phyloP scores from a whole-genome alignment of 2,888 invertebrate species.

The Schizotus pectinicornis region DNA sequence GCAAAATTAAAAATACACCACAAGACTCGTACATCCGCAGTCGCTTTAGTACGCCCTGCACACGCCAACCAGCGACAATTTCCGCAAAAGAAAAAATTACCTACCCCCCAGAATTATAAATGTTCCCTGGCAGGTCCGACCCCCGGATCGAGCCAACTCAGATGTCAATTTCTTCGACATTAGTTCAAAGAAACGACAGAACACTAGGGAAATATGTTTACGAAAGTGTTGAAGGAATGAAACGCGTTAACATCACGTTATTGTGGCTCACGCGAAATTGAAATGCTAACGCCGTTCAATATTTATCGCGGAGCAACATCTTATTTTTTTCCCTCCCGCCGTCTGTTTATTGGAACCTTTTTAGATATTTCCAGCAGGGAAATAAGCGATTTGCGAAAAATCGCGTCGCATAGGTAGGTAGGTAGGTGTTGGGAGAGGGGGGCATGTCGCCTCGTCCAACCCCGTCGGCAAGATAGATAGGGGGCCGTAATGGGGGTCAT shows the following conservation, averaged over 20 bases:
- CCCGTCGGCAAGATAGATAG: slow-evolving; percentile 45
- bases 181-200: slow-evolving; percentile 57
- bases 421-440: neutral
- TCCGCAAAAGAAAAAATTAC: slow-evolving; percentile 2
- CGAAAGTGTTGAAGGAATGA: slow-evolving; percentile 49
- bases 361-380: slow-evolving; percentile 16
- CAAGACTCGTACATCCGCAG: slow-evolving; percentile 29
- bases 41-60: slow-evolving; percentile 16
- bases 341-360: slow-evolving; percentile 18
- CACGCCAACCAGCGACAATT: neutral
- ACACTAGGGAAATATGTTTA: slow-evolving; percentile 59
- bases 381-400: slow-evolving; percentile 2
- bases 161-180: slow-evolving; percentile 57
- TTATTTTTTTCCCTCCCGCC: slow-evolving; percentile 15
- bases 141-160: slow-evolving; percentile 32
- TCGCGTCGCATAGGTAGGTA: neutral
- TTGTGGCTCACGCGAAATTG: slow-evolving; percentile 55
- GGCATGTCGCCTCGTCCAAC: neutral
- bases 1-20: slow-evolving; percentile 49
- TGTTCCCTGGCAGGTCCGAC: neutral
- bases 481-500: slow-evolving; percentile 54
- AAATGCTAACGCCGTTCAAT: slow-evolving; percentile 55
- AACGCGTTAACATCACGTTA: slow-evolving; percentile 56
- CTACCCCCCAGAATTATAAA: no score
- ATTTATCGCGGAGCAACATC: slow-evolving; percentile 44